These are phyloP conservation scores for Marisa cornuarietis DNA, from an alignment of 1,140 invertebrate species.

Conservation along the genomic window DNA sequence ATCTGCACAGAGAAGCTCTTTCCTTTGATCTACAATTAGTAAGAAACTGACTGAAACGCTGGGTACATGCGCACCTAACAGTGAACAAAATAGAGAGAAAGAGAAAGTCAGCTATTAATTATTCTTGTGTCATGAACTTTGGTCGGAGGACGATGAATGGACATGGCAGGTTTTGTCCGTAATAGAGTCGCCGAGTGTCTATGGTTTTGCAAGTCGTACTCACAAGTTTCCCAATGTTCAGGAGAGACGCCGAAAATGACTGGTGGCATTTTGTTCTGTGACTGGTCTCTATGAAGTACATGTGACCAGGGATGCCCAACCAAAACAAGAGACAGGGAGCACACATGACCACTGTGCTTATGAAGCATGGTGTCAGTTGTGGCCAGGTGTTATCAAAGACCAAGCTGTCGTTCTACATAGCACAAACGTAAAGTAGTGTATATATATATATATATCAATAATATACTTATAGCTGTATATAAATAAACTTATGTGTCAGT, in stretches of 20 bases:
- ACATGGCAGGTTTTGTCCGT: too few species aligned
- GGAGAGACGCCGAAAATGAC: background rate
- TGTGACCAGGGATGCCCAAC: slow-evolving; percentile 14
- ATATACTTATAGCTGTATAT: background rate
- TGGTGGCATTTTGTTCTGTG: background rate
- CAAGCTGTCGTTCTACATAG: slow-evolving; percentile 7
- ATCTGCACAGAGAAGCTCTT: too few species aligned
- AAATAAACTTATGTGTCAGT: background rate
- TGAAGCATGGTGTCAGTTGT: slow-evolving; percentile 20
- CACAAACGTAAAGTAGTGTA: background rate
- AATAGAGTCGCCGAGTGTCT: too few species aligned
- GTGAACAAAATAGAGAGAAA: too few species aligned
- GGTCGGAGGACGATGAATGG: too few species aligned
- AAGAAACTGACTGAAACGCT: too few species aligned
- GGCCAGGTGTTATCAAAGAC: slow-evolving; percentile 21
- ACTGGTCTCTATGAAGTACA: slow-evolving; percentile 9
- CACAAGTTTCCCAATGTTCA: slow-evolving; percentile 1
- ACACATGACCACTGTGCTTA: slow-evolving; percentile 15
- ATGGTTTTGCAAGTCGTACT: background rate
- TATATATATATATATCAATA: background rate
- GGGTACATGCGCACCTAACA: too few species aligned
- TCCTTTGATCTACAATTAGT: too few species aligned
- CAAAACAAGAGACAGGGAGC: slow-evolving; percentile 3
- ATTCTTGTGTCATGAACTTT: too few species aligned
- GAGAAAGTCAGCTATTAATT: too few species aligned